A percentile compares a stretch with the other conserved stretches of the same genome.
Evolutionary conservation across 2,113 vertebrate species (phyloP).

Genomic region (Oryzias javanicus): DNA sequence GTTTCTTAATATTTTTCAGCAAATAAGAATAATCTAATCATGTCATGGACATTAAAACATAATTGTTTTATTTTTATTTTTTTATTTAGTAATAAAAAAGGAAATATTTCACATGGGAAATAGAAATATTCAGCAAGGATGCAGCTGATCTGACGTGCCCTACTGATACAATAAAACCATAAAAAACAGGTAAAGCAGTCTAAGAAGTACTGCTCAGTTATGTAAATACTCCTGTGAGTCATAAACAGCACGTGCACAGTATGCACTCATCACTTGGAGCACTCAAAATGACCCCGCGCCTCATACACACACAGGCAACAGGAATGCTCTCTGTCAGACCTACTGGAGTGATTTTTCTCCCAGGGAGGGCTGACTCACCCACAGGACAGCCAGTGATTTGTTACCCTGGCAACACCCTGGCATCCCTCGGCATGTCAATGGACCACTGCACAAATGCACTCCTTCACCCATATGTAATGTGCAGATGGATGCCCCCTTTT

Average conservation of each 20-base stretch:
- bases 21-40: too few species aligned
- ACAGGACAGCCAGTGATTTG: conserved; percentile 53
- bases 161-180: too few species aligned
- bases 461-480: background rate
- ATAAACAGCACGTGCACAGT: conserved; percentile 25
- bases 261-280: background rate
- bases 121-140: too few species aligned
- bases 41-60: too few species aligned
- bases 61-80: too few species aligned
- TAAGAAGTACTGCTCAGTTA: too few species aligned
- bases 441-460: conserved; percentile 19
- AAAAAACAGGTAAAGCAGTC: too few species aligned
- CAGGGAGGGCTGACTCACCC: conserved; percentile 56
- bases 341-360: conserved; percentile 60
- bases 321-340: conserved; percentile 47
- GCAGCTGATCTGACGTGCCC: too few species aligned
- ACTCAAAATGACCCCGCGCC: conserved; percentile 3
- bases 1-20: too few species aligned
- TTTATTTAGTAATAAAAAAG: too few species aligned
- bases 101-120: too few species aligned
- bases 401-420: conserved; percentile 63
- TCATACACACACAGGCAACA: conserved; percentile 22
- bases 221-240: conserved; percentile 19
- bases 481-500: background rate
- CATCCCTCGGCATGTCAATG: conserved; percentile 33